phyloP scores from a whole-genome alignment of 1,140 invertebrate genomes.

The Halictus rubicundus region DNA sequence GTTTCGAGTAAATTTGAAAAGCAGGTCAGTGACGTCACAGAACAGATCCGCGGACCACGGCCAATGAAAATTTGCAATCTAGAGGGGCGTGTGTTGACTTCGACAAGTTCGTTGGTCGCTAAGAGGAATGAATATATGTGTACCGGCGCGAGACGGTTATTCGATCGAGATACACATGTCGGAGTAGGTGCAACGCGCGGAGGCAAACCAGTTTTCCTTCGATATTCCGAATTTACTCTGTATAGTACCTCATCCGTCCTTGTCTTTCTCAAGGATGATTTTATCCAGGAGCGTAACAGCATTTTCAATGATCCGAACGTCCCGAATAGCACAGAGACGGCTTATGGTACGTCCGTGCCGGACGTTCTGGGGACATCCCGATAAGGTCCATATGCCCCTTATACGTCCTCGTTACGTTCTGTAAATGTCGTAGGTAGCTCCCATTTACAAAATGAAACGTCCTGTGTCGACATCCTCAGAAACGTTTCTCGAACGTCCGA shows the following conservation, averaged over 20 bases:
- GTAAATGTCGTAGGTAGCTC: no score
- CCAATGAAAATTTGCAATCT: background rate
- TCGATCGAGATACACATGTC: conserved; percentile 6
- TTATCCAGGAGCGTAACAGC: conserved; percentile 19
- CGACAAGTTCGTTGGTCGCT: background rate
- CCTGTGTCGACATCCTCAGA: no score
- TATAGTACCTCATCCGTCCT: conserved; percentile 24
- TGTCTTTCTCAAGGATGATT: conserved; percentile 41
- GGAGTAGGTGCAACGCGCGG: conserved; percentile 26
- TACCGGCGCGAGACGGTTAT: background rate
- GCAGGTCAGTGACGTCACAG: background rate
- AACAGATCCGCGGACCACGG: background rate
- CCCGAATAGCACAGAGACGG: no score
- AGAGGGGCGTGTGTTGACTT: conserved; percentile 1
- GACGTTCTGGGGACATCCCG: background rate
- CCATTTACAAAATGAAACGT: no score
- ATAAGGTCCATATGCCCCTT: no score
- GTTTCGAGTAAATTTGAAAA: conserved; percentile 6
- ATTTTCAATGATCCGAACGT: background rate
- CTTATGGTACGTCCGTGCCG: background rate
- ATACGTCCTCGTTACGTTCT: no score
- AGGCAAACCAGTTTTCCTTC: conserved; percentile 51
- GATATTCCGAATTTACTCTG: conserved; percentile 46
- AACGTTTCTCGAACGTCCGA: no score
- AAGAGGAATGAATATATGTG: background rate